These are phyloP conservation scores for Cepphus grylle DNA, from an alignment of 2,113 vertebrate genomes.

Conservation along the genomic window DNA sequence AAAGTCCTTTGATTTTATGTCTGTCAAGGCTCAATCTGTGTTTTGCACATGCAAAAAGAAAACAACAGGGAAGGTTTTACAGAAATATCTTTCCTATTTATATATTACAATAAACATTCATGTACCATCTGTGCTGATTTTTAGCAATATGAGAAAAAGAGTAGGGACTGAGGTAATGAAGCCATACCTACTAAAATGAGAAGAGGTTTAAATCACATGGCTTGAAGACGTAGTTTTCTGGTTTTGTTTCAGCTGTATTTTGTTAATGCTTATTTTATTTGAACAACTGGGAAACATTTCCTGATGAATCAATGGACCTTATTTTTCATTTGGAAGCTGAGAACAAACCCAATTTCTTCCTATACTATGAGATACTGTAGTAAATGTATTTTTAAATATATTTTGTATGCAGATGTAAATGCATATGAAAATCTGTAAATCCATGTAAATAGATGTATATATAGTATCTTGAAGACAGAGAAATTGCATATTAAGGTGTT, in stretches of 20 bases:
- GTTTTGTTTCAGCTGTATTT: background rate
- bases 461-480: background rate
- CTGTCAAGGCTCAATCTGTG: background rate
- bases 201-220: background rate
- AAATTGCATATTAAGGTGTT: background rate
- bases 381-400: background rate
- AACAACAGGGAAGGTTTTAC: background rate
- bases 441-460: background rate
- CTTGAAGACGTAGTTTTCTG: background rate
- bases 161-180: background rate
- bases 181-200: background rate
- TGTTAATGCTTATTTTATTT: background rate
- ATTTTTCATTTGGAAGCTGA: background rate
- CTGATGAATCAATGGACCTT: background rate
- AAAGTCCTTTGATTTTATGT: background rate
- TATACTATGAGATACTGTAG: background rate
- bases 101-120: background rate
- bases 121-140: background rate
- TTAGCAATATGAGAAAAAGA: background rate
- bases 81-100: background rate
- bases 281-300: background rate
- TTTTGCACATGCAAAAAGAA: background rate
- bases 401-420: background rate
- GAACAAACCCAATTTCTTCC: background rate
- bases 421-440: background rate